Base-by-base conservation (phyloP, 2,888 invertebrate genomes). In the Pollenia amentaria region DNA sequence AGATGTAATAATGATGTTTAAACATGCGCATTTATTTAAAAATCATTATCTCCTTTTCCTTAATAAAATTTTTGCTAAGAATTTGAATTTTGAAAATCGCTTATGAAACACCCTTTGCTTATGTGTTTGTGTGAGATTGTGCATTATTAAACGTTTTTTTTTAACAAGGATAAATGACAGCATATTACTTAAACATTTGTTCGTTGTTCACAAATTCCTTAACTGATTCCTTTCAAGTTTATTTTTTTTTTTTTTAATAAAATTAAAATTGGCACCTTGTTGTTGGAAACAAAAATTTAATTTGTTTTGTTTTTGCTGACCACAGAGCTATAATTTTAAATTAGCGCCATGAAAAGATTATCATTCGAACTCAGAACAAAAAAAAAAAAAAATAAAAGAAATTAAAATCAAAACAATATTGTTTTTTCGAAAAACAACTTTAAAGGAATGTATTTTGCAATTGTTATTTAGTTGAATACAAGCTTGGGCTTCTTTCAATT, bases 291-390 rank as follows among this genome's bases (percentile, higher is more conserved):
- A 83, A 77, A 85, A 81, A 65, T 75, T 78, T 84, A 65, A 60
- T 78, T 80, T 84, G 40, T 65, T 72, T 69, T 72, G 44, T 84
- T 81, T 81, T 67, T 53, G 78, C 90, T 90, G 89, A 89, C 91
- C 89, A 90, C 90, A 92, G 90, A 91, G 91, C 91, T 89, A 90
- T 91, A 90, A 91, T 91, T 91, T 91, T 91, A 92, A 91, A 91
- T 91, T 91, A 91, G 91, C 89, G 86, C 89, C 91, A 91, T 91
- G 91, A 92, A 92, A 90, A 90, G 90, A 91, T 89, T 88, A 89
- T 73, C 80, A 82, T 67, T 57, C 65, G 70, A 57, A 69, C 44
- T 11, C 40, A 67, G 29, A 69, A 62, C 18, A 70, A 18, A 57
- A 75, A 75, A 46, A 76, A 44, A 51, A 72, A 40, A 11, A n/a